Percentiles rank a stretch among this genome's conserved stretches.
Conservation (phyloP, 2,797 vertebrate species). For the Peromyscus attwateri region DNA sequence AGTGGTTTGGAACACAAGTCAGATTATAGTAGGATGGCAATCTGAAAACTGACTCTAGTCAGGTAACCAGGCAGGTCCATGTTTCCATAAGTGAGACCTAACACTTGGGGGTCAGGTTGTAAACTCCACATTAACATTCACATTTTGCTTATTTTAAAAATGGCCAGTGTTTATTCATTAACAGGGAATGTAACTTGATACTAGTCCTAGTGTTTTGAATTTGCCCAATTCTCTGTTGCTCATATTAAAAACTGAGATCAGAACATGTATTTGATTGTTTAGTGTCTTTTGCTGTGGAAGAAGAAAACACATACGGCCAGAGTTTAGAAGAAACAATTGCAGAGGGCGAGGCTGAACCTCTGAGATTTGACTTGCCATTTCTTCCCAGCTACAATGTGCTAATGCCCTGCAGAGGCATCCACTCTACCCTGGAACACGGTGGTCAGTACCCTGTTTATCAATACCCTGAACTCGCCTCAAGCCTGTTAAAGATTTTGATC, state of each 20-base stretch:
- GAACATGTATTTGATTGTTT: background rate
- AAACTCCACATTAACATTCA: constrained; percentile 8
- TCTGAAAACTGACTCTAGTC: background rate
- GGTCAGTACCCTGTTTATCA: background rate
- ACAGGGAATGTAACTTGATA: background rate
- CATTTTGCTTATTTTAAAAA: constrained; percentile 49
- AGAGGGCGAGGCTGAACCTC: background rate
- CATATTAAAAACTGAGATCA: background rate
- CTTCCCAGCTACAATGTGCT: background rate
- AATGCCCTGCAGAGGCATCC: background rate
- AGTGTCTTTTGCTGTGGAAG: background rate
- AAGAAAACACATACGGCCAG: background rate
- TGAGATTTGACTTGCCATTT: constrained; percentile 33
- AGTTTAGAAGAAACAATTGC: background rate
- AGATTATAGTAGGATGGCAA: background rate
- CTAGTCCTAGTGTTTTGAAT: background rate
- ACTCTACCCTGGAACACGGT: background rate
- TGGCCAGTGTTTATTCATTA: background rate
- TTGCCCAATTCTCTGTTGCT: background rate
- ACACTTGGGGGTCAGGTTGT: background rate
- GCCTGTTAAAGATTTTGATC: background rate
- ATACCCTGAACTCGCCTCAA: background rate
- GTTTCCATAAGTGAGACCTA: background rate
- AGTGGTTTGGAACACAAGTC: background rate
- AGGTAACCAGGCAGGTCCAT: background rate